These are phyloP conservation scores for Oncorhynchus keta DNA, from an alignment of 2,113 vertebrate species.

Conservation along the genomic window DNA sequence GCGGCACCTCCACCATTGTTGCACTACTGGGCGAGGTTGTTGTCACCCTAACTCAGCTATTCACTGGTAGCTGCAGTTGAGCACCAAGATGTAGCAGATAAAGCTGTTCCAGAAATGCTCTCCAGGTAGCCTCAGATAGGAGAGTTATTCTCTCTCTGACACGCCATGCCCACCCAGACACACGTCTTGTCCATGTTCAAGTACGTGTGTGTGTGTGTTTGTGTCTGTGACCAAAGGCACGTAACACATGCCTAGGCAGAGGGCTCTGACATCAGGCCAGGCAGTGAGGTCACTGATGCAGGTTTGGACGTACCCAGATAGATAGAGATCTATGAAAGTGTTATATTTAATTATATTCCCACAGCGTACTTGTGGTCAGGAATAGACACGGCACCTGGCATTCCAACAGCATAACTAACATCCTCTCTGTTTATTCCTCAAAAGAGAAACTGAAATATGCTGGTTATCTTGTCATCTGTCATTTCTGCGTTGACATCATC, in stretches of 20 bases:
- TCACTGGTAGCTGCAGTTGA: slow-evolving; percentile 52
- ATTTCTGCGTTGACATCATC: neutral
- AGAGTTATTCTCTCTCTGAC: slow-evolving; percentile 53
- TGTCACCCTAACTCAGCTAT: slow-evolving; percentile 9
- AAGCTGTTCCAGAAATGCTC: slow-evolving; percentile 54
- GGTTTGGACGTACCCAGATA: neutral
- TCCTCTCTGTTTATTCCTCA: slow-evolving; percentile 2
- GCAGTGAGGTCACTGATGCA: neutral
- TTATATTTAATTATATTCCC: too few species aligned
- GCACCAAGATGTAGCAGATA: slow-evolving; percentile 48
- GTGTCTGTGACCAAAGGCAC: slow-evolving; percentile 6
- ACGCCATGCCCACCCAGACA: slow-evolving; percentile 46
- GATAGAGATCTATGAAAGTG: too few species aligned
- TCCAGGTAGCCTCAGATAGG: slow-evolving; percentile 33
- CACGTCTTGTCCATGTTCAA: slow-evolving; percentile 32
- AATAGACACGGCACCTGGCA: neutral
- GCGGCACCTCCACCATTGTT: neutral
- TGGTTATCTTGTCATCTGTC: neutral
- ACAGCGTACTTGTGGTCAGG: neutral
- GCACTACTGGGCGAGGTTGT: slow-evolving; percentile 14
- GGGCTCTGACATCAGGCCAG: neutral
- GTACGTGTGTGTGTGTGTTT: neutral
- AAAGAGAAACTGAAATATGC: neutral
- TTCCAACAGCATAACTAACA: neutral
- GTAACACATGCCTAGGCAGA: neutral